Evolutionary conservation across 1,140 invertebrate species (phyloP), one percentile per base, ranked within the genome.

Genomic region (Drosophila trapezifrons): DNA sequence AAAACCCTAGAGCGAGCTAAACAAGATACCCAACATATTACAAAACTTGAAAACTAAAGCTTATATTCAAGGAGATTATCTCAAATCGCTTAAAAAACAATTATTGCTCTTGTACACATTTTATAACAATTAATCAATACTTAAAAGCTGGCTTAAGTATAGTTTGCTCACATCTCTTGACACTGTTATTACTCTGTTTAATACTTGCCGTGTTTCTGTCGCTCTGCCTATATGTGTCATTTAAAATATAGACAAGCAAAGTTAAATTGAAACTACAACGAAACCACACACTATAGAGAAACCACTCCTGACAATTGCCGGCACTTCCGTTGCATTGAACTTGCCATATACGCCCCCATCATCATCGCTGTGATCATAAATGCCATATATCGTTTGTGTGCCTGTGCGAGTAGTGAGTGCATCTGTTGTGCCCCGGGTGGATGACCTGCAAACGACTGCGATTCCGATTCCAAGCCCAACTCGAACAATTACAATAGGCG

Each of bases 291-390:
- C 51, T 37, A 52, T 52, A 69, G 29, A 51, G 64, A 49, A 76
- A 76, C 78, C 80, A 83, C 80, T 84, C 80, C 80, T 86, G 67
- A 77, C 84, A 83, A 83, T 82, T 66, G 83, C 60, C 57, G 76
- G 63, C 83, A 83, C 83, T 87, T 87, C 83, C 83, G 83, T 86
- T 79, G 69, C 76, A 83, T 83, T 83, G 80, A 83, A 83, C 80
- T 83, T 83, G 80, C 80, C 66, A 47, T 42, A 65, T 56, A 78
- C 75, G 63, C 78, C 78, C 72, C 66, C 78, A 65, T 43, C 70
- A 65, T 43, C 70, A 35, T 54, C 51, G 37, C 42, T 60, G 37
- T 52, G 65, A 57, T 57, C 63, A 52, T 49, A 42, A 64, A 45
- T 56, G 25, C 38, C 20, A 64, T 47, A 22, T 35, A 63, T 43